phyloP scores from a whole-genome alignment of 2,888 invertebrate genomes.

The Aleiodes alternator region DNA sequence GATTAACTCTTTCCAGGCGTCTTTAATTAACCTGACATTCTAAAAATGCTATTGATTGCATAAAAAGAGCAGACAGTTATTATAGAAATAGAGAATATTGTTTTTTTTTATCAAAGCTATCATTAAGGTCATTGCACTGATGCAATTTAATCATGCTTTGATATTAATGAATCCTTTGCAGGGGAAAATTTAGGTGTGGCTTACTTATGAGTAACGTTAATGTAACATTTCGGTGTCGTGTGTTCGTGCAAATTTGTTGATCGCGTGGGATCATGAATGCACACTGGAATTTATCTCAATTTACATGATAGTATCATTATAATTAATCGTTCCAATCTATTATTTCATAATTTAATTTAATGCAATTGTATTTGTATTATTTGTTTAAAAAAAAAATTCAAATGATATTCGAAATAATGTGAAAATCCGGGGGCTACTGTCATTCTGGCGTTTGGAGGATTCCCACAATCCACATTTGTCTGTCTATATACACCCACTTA shows the following conservation, averaged over 20 bases:
- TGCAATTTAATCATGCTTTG: not conserved
- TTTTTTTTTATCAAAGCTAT: no score
- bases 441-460: no score
- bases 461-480: no score
- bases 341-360: no score
- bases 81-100: not conserved
- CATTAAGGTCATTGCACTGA: not conserved
- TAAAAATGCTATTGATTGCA: not conserved
- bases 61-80: not conserved
- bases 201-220: not conserved
- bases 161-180: constrained; percentile 10
- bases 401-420: no score
- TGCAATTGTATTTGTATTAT: no score
- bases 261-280: constrained; percentile 6
- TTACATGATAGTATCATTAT: no score
- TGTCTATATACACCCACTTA: no score
- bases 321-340: no score
- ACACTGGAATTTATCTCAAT: not conserved
- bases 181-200: constrained; percentile 8
- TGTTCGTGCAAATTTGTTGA: constrained; percentile 7
- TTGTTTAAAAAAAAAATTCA: no score
- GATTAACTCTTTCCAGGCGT: not conserved
- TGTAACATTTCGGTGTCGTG: not conserved
- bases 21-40: constrained; percentile 18
- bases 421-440: no score